Evolutionary conservation across 2,797 vertebrate genomes (phyloP).

Genomic region (Hydrophis major): DNA sequence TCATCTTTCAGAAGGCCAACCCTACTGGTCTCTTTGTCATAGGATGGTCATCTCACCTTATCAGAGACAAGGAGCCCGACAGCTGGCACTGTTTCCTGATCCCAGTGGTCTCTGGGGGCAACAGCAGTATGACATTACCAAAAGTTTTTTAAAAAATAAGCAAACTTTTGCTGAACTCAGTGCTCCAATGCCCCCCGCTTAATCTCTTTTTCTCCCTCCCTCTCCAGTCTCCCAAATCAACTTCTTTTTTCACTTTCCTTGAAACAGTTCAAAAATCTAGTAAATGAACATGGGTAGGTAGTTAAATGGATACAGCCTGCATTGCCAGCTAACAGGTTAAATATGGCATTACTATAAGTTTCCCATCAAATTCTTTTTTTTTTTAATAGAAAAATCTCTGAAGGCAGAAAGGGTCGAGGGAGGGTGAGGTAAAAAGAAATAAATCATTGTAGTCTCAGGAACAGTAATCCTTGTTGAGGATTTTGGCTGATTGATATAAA

Average conservation of each 20-base stretch:
- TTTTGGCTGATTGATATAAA: slow-evolving; percentile 99
- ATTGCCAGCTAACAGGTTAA: slow-evolving; percentile 79
- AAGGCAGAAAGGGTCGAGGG: slow-evolving; percentile 85
- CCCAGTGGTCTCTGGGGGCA: slow-evolving; percentile 61
- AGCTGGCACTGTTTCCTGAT: slow-evolving; percentile 67
- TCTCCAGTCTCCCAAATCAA: slow-evolving; percentile 33
- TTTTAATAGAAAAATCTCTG: slow-evolving; percentile 79
- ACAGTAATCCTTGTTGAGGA: slow-evolving; percentile 99
- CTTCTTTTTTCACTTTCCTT: not conserved
- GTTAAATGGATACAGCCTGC: slow-evolving; percentile 73
- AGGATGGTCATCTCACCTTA: slow-evolving; percentile 70
- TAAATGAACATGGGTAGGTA: slow-evolving; percentile 55
- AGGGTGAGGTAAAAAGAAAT: slow-evolving; percentile 91
- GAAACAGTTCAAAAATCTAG: slow-evolving; percentile 67
- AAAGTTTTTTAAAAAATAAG: slow-evolving; percentile 37
- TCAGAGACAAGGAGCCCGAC: slow-evolving; percentile 66
- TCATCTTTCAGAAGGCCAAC: slow-evolving; percentile 64
- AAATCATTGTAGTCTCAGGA: slow-evolving; percentile 98
- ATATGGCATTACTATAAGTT: slow-evolving; percentile 79
- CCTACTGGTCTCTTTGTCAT: slow-evolving; percentile 59
- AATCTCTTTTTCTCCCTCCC: slow-evolving; percentile 53
- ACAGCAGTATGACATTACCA: slow-evolving; percentile 68
- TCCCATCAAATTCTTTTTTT: slow-evolving; percentile 74
- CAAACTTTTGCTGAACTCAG: slow-evolving; percentile 78
- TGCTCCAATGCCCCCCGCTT: slow-evolving; percentile 60